phyloP scores from a whole-genome alignment of 30 jellyfish, hydroid and myxozoan genomes.

The Catostylus mosaicus region DNA sequence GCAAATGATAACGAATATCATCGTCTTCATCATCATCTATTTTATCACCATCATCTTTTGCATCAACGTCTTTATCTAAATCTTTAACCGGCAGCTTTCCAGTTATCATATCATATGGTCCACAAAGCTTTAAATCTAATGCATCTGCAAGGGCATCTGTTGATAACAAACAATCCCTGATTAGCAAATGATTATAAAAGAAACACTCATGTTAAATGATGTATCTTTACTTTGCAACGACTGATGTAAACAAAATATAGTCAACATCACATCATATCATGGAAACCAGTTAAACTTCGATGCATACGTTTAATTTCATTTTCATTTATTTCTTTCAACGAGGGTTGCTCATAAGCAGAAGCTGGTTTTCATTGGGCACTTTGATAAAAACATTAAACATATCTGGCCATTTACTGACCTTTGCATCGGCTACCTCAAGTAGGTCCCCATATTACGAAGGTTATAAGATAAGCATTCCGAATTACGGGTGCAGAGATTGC shows the following conservation, averaged over 20 bases:
- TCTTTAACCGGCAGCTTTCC: constrained; percentile 10
- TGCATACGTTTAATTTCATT: too few relatives aligned
- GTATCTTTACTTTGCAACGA: neutral
- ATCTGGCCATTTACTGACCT: neutral
- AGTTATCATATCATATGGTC: constrained; percentile 74
- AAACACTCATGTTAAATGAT: neutral
- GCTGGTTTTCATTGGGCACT: too few relatives aligned
- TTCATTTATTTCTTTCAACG: too few relatives aligned
- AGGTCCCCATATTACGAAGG: neutral
- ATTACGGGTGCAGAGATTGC: neutral
- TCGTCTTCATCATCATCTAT: constrained; percentile 11
- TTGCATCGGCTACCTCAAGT: constrained; percentile 1
- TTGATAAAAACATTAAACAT: too few relatives aligned
- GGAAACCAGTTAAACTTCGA: too few relatives aligned
- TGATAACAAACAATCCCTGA: neutral
- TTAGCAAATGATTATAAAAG: neutral
- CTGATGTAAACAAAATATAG: neutral
- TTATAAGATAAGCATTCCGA: neutral
- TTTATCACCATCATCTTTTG: neutral
- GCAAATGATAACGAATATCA: constrained; percentile 33
- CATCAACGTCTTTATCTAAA: neutral
- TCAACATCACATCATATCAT: too few relatives aligned
- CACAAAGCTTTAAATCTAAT: constrained; percentile 70
- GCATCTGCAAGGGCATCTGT: constrained; percentile 51
- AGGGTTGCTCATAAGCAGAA: too few relatives aligned